Evolutionary conservation across 2,113 vertebrate species (phyloP), one percentile per base, ranked within the genome.

Genomic region (Siniperca knerii): DNA sequence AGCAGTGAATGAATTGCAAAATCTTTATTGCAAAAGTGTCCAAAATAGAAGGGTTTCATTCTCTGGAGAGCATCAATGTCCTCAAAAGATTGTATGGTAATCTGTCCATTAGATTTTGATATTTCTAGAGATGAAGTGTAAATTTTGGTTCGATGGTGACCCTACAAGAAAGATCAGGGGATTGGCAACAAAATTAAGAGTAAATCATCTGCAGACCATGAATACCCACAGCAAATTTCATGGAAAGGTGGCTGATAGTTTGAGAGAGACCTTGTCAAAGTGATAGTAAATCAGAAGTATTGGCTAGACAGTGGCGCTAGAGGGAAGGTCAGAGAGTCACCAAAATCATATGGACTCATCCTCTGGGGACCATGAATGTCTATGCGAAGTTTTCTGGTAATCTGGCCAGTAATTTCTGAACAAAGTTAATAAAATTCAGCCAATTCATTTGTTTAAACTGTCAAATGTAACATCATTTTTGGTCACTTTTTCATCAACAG

Each of bases 401-500:
- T 55, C 54, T 42, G 6, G 40, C 8, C 40, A 8, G 8, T 42
- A 42, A 6, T 8, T 54, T 23, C 8, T 9, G 21, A 55, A 29
- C 4, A 29, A 33, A 60, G 58, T 29, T 25, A 60, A 60, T 25
- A 16, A 33, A 60, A 16, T 60, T 8, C 40, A 42, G 6, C 0
- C 58, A 60, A 13, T 33, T 1, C 23, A 23, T 23, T 46, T 46
- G 44, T 46, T 46, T 20, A 9, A 21, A 13, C 7, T 8, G 46
- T 52, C 48, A 13, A 8, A 55, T 15, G 40, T 10, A 11, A 42
- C 16, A n/a, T 57, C 1, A 3, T 42, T 21, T 64, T 40, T 2
- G 3, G 8, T 69, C 13, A 7, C 50, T 29, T 57, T 67, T 29
- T 29, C 74, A 0, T 75, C 12, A 4, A 65, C 92, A 96, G 96